phyloP scores from a whole-genome alignment of 2,797 vertebrate species.

The Mormyrops attenuatus region DNA sequence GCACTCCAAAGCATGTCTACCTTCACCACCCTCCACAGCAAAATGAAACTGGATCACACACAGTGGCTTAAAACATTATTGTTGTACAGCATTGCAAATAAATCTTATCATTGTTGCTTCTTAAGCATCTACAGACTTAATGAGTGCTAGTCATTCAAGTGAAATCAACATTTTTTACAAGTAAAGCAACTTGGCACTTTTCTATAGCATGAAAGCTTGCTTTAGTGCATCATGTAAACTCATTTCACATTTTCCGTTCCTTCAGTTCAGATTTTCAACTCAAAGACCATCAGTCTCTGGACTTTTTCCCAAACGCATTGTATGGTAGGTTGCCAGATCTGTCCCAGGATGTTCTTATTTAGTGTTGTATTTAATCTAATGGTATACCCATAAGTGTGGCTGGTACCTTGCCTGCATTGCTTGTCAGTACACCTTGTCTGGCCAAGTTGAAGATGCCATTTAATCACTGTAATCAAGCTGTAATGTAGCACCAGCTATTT shows the following conservation, averaged over 20 bases:
- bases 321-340: not conserved
- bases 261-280: not conserved
- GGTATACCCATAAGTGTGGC: not conserved
- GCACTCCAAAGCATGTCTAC: not conserved
- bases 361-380: not conserved
- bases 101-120: not conserved
- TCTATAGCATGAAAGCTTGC: not conserved
- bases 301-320: not conserved
- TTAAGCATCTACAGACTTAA: not conserved
- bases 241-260: not conserved
- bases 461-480: not conserved
- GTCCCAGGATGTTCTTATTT: not conserved
- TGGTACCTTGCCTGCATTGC: not conserved
- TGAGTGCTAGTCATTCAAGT: not conserved
- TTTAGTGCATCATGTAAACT: conserved; percentile 13
- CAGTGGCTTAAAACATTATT: not conserved
- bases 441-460: not conserved
- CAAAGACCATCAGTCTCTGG: not conserved
- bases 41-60: not conserved
- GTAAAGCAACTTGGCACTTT: conserved; percentile 12
- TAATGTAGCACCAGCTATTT: not conserved
- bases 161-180: not conserved
- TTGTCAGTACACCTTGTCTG: not conserved
- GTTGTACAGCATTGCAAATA: not conserved
- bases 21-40: not conserved